A percentile compares a stretch with the other conserved stretches of the same genome.
Conservation (phyloP, 2,797 vertebrate species). For the Anguilla marmorata region DNA sequence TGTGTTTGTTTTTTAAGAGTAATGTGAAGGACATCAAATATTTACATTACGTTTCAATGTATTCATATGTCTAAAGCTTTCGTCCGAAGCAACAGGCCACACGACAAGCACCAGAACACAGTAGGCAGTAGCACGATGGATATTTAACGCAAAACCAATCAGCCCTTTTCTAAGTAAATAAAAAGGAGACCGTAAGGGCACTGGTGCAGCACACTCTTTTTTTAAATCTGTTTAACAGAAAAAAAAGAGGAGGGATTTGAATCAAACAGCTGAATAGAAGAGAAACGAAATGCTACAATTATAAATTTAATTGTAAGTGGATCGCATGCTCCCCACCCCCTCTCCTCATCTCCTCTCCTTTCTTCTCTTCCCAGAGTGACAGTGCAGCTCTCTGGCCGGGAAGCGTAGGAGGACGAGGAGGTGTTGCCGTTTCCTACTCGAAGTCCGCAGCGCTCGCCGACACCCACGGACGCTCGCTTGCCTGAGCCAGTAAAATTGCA, state of each 20-base stretch:
- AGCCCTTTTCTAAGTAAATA: background rate
- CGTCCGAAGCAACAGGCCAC: background rate
- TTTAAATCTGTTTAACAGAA: background rate
- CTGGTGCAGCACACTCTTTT: background rate
- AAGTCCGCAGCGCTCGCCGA: conserved; percentile 16
- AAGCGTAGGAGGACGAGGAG: conserved; percentile 13
- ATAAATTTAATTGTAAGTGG: background rate
- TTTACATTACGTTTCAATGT: background rate
- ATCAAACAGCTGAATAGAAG: background rate
- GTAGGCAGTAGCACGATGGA: background rate
- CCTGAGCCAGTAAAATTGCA: background rate
- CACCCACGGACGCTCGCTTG: conserved; percentile 21
- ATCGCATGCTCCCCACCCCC: background rate
- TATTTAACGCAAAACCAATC: background rate
- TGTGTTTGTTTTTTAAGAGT: background rate
- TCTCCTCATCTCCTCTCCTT: background rate
- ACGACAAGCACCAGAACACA: background rate
- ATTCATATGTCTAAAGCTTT: background rate
- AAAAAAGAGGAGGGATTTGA: background rate
- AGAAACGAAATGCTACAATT: background rate
- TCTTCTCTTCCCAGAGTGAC: conserved; percentile 38
- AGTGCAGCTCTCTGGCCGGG: background rate
- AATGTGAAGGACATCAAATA: background rate
- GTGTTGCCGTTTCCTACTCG: conserved; percentile 27
- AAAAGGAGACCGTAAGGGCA: background rate